These are phyloP conservation scores for Neoseiulus cucumeris DNA, from an alignment of 1,140 invertebrate genomes.

Conservation along the genomic window DNA sequence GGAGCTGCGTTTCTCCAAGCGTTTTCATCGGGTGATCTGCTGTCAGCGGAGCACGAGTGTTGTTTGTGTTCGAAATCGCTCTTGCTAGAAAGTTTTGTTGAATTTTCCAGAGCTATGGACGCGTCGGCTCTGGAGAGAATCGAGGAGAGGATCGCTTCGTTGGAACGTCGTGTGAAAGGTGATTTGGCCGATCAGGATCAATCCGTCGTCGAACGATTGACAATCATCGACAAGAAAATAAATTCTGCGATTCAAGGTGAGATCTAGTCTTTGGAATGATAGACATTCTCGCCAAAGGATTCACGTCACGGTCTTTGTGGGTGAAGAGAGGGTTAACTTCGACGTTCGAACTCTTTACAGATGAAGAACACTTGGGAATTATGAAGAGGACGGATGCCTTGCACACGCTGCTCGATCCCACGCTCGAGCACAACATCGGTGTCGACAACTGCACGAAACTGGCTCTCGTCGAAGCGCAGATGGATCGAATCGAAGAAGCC, in stretches of 20 bases:
- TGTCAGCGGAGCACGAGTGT: no score
- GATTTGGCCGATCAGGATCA: slow-evolving; percentile 1
- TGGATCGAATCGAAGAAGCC: background rate
- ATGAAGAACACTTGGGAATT: background rate
- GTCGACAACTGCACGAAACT: background rate
- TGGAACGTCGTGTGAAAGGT: background rate
- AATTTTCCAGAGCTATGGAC: background rate
- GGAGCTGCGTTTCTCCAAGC: no score
- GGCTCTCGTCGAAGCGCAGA: background rate
- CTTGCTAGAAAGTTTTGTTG: no score
- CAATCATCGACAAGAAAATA: background rate
- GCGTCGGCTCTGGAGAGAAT: background rate
- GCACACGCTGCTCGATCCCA: background rate
- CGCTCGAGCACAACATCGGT: background rate
- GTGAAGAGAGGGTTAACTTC: no score
- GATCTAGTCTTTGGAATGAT: no score
- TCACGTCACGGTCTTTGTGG: no score
- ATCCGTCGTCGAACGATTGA: background rate
- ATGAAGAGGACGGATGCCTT: background rate
- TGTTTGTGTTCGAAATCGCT: no score
- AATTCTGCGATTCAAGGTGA: background rate
- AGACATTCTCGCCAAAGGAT: no score
- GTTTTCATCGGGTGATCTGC: no score
- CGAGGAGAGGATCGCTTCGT: background rate
- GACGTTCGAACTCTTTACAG: background rate